These are phyloP conservation scores for Serinus canaria DNA, from an alignment of 2,113 vertebrate genomes.

Conservation along the genomic window DNA sequence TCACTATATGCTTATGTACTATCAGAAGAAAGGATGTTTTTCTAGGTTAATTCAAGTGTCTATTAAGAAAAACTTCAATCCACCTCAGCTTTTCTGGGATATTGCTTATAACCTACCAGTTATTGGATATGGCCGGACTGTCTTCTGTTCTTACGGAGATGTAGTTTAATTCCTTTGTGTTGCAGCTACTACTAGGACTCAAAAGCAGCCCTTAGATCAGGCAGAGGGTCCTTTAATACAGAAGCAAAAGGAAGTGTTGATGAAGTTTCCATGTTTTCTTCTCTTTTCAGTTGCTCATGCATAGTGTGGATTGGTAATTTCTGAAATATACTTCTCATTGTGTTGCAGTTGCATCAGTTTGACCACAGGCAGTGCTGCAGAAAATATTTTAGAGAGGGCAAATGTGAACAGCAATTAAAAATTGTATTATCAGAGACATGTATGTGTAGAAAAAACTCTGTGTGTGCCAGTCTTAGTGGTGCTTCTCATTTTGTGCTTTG, in stretches of 20 bases:
- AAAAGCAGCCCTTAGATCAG: not conserved
- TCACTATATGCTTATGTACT: rapidly evolving
- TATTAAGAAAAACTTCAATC: not conserved
- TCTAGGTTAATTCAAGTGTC: not conserved
- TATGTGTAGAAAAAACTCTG: not conserved
- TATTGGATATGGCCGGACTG: not conserved
- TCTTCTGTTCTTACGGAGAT: not conserved
- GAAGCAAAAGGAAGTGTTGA: not conserved
- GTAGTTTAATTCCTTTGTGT: not conserved
- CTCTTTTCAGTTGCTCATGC: not conserved
- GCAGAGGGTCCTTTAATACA: not conserved
- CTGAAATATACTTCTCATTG: not conserved
- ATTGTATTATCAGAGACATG: not conserved
- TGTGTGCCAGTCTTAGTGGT: rapidly evolving
- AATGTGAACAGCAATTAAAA: not conserved
- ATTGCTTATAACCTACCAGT: not conserved
- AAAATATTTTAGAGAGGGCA: not conserved
- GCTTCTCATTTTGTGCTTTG: not conserved
- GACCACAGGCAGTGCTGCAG: not conserved
- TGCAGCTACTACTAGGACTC: not conserved
- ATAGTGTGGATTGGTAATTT: not conserved
- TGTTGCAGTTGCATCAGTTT: not conserved
- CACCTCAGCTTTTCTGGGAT: not conserved
- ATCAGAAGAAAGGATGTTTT: not conserved
- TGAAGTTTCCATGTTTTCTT: not conserved